Conservation (phyloP, 2,797 vertebrate species). For the Pelochelys cantorii region DNA sequence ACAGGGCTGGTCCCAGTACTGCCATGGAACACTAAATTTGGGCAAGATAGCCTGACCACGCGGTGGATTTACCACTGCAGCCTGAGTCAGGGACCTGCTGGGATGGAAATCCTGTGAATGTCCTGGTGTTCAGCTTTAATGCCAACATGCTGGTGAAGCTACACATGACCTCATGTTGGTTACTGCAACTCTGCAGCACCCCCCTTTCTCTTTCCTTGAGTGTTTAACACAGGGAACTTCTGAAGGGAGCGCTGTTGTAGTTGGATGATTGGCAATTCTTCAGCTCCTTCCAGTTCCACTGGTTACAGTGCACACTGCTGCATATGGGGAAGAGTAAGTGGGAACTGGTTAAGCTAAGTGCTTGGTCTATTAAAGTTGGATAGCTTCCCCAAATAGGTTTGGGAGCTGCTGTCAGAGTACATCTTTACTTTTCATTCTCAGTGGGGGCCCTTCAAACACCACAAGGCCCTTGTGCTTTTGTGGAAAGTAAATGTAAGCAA, state of each 20-base stretch:
- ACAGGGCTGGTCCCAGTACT: background rate
- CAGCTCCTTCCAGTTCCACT: background rate
- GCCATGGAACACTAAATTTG: background rate
- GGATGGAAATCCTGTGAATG: background rate
- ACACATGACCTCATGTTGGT: background rate
- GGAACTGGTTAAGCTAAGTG: background rate
- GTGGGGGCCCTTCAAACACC: background rate
- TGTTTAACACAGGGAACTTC: background rate
- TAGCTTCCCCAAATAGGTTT: background rate
- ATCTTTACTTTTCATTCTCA: background rate
- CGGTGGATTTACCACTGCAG: background rate
- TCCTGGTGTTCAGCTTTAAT: background rate
- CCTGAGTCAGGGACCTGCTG: background rate
- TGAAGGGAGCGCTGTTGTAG: background rate
- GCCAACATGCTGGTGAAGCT: background rate
- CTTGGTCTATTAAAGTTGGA: background rate
- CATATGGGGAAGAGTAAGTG: background rate
- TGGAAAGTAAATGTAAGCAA: background rate
- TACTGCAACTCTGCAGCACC: too few species aligned
- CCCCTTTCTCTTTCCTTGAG: background rate
- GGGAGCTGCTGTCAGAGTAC: background rate
- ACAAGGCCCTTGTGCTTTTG: background rate
- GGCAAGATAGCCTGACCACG: background rate
- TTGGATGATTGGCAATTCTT: background rate
- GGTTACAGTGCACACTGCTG: background rate